These are phyloP conservation scores for Rhegmatorhina hoffmannsi DNA, from an alignment of 2,113 vertebrate species.

Conservation along the genomic window DNA sequence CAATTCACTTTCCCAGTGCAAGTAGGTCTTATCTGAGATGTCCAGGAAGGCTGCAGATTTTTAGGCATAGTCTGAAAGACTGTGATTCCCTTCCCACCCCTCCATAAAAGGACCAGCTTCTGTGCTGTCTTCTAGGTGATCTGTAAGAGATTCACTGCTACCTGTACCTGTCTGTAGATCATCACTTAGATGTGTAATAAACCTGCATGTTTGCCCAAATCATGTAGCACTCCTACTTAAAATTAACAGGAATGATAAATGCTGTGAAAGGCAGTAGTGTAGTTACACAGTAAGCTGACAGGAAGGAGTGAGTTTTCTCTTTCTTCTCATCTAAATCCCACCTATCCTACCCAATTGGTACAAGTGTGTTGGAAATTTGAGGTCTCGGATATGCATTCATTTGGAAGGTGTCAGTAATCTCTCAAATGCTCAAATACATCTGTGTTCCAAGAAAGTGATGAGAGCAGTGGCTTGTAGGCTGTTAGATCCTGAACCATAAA, in stretches of 20 bases:
- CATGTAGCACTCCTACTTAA: background rate
- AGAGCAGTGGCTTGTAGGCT: background rate
- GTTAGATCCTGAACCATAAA: background rate
- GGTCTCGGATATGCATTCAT: rapidly evolving
- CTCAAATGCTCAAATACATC: background rate
- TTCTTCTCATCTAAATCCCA: background rate
- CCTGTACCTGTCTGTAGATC: background rate
- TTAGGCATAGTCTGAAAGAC: background rate
- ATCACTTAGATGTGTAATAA: background rate
- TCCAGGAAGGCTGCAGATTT: background rate
- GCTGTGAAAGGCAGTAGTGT: background rate
- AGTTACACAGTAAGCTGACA: background rate
- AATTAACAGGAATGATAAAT: background rate
- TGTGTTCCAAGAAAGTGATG: background rate
- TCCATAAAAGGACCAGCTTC: background rate
- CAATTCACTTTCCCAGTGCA: background rate
- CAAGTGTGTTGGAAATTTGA: background rate
- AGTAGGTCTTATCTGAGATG: background rate
- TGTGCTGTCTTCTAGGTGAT: background rate
- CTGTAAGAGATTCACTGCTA: background rate
- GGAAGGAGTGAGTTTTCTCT: background rate
- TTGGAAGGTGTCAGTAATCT: background rate
- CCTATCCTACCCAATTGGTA: background rate
- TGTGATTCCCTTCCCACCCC: background rate
- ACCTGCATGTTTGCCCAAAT: background rate